A percentile compares a stretch with the other conserved stretches of the same genome.
Evolutionary conservation across 2,797 vertebrate species (phyloP).

Genomic region (Cirrhinus mrigala): DNA sequence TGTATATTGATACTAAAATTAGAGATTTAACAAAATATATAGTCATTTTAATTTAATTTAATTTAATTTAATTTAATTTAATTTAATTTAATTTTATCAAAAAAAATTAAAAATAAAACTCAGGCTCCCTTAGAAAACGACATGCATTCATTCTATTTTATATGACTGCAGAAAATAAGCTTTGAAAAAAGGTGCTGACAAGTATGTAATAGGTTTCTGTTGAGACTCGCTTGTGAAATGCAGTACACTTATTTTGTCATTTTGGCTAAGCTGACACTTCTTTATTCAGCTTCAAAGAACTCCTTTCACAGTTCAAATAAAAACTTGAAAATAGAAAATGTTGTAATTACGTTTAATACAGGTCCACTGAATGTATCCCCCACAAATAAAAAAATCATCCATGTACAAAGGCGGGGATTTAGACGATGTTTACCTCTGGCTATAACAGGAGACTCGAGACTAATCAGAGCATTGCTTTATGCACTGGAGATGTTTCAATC

Average conservation of each 20-base stretch:
- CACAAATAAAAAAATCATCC: neutral
- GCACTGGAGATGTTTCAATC: neutral
- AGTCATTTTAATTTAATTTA: no score
- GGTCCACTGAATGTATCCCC: neutral
- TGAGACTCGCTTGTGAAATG: constrained; percentile 11
- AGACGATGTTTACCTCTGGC: constrained; percentile 1
- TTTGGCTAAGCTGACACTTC: constrained; percentile 27
- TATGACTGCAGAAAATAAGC: neutral
- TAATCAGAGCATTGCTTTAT: neutral
- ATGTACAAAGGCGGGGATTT: constrained; percentile 13
- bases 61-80: no score
- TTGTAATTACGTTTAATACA: constrained; percentile 15
- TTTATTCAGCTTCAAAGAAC: constrained; percentile 40
- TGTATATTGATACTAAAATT: no score
- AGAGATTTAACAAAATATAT: no score
- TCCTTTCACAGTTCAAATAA: constrained; percentile 29
- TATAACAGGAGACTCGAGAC: neutral
- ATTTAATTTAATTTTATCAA: no score
- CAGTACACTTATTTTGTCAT: constrained; percentile 2
- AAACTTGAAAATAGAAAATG: constrained; percentile 12
- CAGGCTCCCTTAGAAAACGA: neutral
- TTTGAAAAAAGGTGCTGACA: constrained; percentile 11
- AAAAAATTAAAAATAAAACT: no score
- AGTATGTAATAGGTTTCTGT: constrained; percentile 1
- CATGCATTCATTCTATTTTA: neutral